Conservation (phyloP, 2,113 vertebrate species). For the Phrynocephalus versicolor region DNA sequence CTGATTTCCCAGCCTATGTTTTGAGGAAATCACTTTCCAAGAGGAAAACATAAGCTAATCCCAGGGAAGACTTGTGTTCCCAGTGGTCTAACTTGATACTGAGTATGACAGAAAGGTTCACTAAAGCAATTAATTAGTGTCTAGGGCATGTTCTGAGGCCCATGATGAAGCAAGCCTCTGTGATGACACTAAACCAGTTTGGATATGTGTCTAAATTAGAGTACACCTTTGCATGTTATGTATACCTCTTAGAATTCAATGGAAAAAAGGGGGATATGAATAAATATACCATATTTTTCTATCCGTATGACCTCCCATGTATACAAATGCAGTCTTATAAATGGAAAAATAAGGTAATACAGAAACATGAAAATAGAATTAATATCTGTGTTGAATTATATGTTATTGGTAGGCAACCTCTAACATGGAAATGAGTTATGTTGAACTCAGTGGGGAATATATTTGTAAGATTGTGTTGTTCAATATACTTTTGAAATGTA, state of each 20-base stretch:
- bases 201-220: background rate
- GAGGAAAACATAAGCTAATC: too few relatives aligned
- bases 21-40: too few relatives aligned
- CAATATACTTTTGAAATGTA: too few relatives aligned
- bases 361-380: background rate
- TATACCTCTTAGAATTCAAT: background rate
- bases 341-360: too few relatives aligned
- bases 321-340: too few relatives aligned
- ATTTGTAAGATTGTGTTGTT: background rate
- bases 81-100: too few relatives aligned
- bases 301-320: too few relatives aligned
- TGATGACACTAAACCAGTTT: background rate
- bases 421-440: background rate
- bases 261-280: background rate
- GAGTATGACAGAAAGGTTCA: background rate
- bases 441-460: background rate
- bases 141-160: background rate
- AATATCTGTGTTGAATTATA: background rate
- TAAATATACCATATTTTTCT: too few relatives aligned
- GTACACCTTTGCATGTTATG: background rate
- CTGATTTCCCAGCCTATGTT: too few relatives aligned
- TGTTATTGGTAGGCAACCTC: background rate
- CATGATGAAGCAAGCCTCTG: background rate
- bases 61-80: too few relatives aligned
- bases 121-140: background rate